Evolutionary conservation across 1,140 invertebrate species (phyloP).

Genomic region (Trachymyrmex cornetzi): DNA sequence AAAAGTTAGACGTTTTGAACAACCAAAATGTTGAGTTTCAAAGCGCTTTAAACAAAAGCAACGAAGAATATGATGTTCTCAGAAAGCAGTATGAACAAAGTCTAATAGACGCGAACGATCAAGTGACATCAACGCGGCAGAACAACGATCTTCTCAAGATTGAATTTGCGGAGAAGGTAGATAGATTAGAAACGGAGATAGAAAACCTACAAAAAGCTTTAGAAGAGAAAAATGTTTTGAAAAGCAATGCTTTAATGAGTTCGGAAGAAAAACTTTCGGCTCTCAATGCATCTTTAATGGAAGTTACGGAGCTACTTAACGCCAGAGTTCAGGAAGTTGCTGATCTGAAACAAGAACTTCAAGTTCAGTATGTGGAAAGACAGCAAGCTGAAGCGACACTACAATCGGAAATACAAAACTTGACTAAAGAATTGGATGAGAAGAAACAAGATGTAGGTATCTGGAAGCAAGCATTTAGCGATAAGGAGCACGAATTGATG

Average conservation of each 20-base stretch:
- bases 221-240: slow-evolving; percentile 82
- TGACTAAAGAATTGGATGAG: slow-evolving; percentile 85
- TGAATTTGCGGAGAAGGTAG: slow-evolving; percentile 71
- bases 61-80: slow-evolving; percentile 77
- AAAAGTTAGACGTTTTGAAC: slow-evolving; percentile 72
- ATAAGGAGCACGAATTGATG: slow-evolving; percentile 79
- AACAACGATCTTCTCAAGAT: slow-evolving; percentile 75
- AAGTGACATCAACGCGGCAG: slow-evolving; percentile 76
- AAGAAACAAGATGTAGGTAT: slow-evolving; percentile 84
- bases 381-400: slow-evolving; percentile 71
- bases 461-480: slow-evolving; percentile 81
- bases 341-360: slow-evolving; percentile 84
- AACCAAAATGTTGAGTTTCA: slow-evolving; percentile 74
- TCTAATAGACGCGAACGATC: slow-evolving; percentile 79
- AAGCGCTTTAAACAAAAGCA: slow-evolving; percentile 72
- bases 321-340: slow-evolving; percentile 82
- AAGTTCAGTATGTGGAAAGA: slow-evolving; percentile 83
- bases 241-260: slow-evolving; percentile 71
- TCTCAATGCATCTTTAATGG: slow-evolving; percentile 71
- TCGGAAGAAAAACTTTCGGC: slow-evolving; percentile 61
- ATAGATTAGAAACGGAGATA: slow-evolving; percentile 50
- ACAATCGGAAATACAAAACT: slow-evolving; percentile 70
- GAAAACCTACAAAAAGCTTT: slow-evolving; percentile 80
- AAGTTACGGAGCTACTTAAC: slow-evolving; percentile 81
- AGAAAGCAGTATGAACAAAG: slow-evolving; percentile 80